A percentile compares a stretch with the other conserved stretches of the same genome.
These are phyloP conservation scores for Xyrauchen texanus DNA, from an alignment of 2,113 vertebrate genomes.

Conservation along the genomic window DNA sequence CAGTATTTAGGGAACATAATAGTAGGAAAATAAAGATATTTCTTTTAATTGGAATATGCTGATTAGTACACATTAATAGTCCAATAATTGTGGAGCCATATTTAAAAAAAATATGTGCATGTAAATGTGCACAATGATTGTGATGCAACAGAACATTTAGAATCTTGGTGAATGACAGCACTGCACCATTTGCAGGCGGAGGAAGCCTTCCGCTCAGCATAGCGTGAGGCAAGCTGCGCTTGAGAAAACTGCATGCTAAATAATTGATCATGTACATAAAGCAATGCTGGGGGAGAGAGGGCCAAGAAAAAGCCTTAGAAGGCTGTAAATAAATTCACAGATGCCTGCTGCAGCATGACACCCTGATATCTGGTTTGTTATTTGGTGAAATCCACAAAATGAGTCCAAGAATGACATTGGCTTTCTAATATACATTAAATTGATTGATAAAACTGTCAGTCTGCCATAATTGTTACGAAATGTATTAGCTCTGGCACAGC, in stretches of 20 bases:
- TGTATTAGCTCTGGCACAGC: constrained; percentile 47
- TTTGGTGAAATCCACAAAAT: constrained; percentile 8
- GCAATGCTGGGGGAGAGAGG: too few relatives aligned
- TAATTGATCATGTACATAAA: constrained; percentile 60
- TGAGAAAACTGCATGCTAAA: constrained; percentile 62
- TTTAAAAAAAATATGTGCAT: too few relatives aligned
- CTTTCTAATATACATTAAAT: constrained; percentile 29
- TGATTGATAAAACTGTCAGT: constrained; percentile 43
- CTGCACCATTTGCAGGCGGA: constrained; percentile 3
- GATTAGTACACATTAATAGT: too few relatives aligned
- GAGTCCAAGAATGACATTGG: neutral
- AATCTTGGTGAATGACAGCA: constrained; percentile 1
- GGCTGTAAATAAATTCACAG: constrained; percentile 55
- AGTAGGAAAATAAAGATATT: too few relatives aligned
- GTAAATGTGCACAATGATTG: too few relatives aligned
- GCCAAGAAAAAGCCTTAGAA: neutral
- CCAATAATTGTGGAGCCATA: too few relatives aligned
- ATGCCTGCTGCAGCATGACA: constrained; percentile 21
- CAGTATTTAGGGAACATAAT: too few relatives aligned
- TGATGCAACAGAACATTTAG: too few relatives aligned
- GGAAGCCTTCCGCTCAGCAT: constrained; percentile 33
- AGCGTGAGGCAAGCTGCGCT: constrained; percentile 48
- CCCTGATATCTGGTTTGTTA: constrained; percentile 6
- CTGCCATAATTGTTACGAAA: constrained; percentile 52
- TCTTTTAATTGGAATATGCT: too few relatives aligned